A percentile compares a stretch with the other conserved stretches of the same genome.
Conservation (phyloP, 2,797 vertebrate genomes). For the Huso huso region DNA sequence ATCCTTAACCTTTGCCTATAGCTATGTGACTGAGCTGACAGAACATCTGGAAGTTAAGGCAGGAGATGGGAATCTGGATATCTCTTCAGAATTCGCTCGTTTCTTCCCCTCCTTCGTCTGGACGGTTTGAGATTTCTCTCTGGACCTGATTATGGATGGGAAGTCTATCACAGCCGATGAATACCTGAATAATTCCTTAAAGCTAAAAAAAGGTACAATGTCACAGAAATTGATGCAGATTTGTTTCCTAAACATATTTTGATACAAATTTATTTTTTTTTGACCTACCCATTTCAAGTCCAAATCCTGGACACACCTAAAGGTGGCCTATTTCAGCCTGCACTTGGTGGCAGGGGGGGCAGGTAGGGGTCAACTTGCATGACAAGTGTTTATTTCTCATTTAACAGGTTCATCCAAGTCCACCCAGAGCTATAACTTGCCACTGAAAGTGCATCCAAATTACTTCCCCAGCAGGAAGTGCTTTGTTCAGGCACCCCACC, state of each 20-base stretch:
- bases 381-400: no score
- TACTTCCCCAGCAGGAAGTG: conserved; percentile 53
- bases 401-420: no score
- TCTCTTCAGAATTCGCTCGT: no score
- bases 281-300: no score
- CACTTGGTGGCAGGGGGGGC: no score
- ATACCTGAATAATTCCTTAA: conserved; percentile 40
- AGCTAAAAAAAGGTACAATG: conserved; percentile 33
- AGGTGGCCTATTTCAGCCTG: no score
- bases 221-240: not conserved
- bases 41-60: conserved; percentile 19
- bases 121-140: conserved; percentile 45
- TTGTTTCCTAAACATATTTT: not conserved
- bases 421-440: conserved; percentile 41
- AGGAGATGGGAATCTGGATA: no score
- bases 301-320: no score
- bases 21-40: conserved; percentile 38
- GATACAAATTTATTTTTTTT: no score
- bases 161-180: conserved; percentile 34
- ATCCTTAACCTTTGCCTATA: no score
- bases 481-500: conserved; percentile 45
- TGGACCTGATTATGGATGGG: conserved; percentile 31
- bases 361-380: no score
- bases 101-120: no score
- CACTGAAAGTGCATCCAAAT: conserved; percentile 42